Percentiles rank a stretch among this genome's conserved stretches.
Conservation (phyloP, 92 coral and sea anemone species). For the Chrysogorgia sp. region DNA sequence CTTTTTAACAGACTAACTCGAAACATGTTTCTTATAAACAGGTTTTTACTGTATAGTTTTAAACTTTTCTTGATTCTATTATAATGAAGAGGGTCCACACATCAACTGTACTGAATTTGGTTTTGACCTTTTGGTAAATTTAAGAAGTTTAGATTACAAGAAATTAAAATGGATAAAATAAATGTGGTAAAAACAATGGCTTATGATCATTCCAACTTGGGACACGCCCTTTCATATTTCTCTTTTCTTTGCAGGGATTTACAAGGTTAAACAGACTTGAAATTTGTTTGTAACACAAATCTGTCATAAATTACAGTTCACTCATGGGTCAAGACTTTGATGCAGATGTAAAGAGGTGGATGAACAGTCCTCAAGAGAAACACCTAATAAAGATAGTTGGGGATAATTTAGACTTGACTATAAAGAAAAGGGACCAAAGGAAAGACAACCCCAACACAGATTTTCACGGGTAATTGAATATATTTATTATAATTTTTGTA, state of each 20-base stretch:
- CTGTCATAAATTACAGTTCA: constrained; percentile 8
- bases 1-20: too few relatives aligned
- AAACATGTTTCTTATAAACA: too few relatives aligned
- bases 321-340: constrained; percentile 46
- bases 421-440: constrained; percentile 30
- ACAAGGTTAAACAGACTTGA: constrained; percentile 42
- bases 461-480: constrained; percentile 18
- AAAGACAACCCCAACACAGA: too few relatives aligned
- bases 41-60: too few relatives aligned
- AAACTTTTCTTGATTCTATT: too few relatives aligned
- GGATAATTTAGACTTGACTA: too few relatives aligned
- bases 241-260: constrained; percentile 31
- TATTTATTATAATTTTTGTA: not conserved
- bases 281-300: constrained; percentile 17
- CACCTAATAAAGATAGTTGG: constrained; percentile 48
- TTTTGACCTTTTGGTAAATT: too few relatives aligned
- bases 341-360: constrained; percentile 51
- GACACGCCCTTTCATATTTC: not conserved
- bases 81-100: too few relatives aligned
- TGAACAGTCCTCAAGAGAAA: constrained; percentile 40
- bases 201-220: not conserved
- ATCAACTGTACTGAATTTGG: too few relatives aligned
- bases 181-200: not conserved
- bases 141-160: not conserved
- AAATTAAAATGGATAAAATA: not conserved